These are phyloP conservation scores for Macrosiphum euphorbiae DNA, from an alignment of 2,888 invertebrate genomes.

Conservation along the genomic window DNA sequence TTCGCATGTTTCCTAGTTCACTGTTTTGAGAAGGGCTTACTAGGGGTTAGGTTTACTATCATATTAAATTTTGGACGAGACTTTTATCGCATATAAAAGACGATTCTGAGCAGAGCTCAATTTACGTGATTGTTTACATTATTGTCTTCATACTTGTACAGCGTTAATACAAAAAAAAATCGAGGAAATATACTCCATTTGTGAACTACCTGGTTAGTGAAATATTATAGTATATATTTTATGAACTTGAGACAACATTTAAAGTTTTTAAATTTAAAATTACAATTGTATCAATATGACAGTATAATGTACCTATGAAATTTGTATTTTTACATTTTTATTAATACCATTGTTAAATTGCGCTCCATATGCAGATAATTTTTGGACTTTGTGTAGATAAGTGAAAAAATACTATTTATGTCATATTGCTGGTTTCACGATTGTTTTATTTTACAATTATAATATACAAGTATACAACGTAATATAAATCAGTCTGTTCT, in stretches of 20 bases:
- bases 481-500: not conserved
- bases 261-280: not conserved
- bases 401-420: not conserved
- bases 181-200: not conserved
- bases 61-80: conserved; percentile 9
- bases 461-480: not conserved
- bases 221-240: not conserved
- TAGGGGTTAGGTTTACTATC: not conserved
- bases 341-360: not conserved
- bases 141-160: not conserved
- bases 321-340: not conserved
- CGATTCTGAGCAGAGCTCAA: not conserved
- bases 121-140: not conserved
- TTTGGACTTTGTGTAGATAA: not conserved
- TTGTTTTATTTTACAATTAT: not conserved
- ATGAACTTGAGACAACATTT: not conserved
- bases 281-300: not conserved
- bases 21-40: not conserved
- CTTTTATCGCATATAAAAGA: not conserved
- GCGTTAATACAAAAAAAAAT: not conserved
- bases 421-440: not conserved
- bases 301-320: not conserved
- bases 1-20: conserved; percentile 5
- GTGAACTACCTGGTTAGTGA: not conserved
- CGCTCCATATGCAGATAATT: not conserved